A percentile compares a stretch with the other conserved stretches of the same genome.
Evolutionary conservation across 2,797 vertebrate species (phyloP).

Genomic region (Neosilurus mollespiculum): DNA sequence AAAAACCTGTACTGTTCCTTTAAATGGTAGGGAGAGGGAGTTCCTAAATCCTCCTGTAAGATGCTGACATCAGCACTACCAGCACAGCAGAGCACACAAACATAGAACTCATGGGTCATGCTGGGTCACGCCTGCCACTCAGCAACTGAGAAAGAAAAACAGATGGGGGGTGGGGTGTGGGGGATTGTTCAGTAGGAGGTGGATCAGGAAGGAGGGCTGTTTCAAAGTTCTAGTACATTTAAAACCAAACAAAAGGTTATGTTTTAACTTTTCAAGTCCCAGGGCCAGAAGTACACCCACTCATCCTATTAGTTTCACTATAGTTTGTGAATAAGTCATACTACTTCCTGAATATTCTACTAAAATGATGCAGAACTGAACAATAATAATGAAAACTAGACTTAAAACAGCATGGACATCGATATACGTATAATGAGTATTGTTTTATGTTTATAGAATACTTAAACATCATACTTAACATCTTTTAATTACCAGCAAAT

Average conservation of each 20-base stretch:
- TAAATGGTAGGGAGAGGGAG: neutral
- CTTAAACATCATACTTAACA: neutral
- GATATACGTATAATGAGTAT: neutral
- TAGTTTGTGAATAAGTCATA: neutral
- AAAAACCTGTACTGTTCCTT: slow-evolving; percentile 1
- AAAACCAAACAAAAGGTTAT: neutral
- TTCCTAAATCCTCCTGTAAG: slow-evolving; percentile 62
- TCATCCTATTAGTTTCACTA: neutral
- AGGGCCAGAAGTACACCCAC: neutral
- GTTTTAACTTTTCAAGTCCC: slow-evolving; percentile 9
- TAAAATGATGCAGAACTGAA: neutral
- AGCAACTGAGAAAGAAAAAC: slow-evolving; percentile 55
- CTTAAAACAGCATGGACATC: neutral
- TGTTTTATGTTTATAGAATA: neutral
- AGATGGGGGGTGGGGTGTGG: neutral
- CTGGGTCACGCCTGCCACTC: slow-evolving; percentile 74
- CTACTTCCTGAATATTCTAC: neutral
- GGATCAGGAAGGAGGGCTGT: neutral
- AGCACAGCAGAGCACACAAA: slow-evolving; percentile 29
- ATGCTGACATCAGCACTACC: slow-evolving; percentile 79
- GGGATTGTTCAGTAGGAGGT: neutral
- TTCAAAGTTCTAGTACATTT: slow-evolving; percentile 18
- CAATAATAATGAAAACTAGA: neutral
- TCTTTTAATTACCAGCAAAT: neutral
- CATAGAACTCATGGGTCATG: slow-evolving; percentile 65